Base-by-base conservation (phyloP, 2,888 invertebrate species). In the Xylota segnis region DNA sequence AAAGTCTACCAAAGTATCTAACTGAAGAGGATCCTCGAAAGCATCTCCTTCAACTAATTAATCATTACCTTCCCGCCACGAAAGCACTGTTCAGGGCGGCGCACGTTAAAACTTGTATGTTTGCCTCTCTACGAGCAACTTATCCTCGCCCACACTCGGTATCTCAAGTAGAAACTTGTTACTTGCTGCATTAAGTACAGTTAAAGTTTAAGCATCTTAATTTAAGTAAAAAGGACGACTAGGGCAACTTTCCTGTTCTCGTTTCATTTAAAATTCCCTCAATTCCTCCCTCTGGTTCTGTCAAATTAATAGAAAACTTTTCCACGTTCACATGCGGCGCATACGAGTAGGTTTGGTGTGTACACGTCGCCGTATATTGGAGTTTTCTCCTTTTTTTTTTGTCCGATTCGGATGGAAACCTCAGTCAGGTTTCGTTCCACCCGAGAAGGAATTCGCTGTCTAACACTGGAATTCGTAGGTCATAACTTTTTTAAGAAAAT, bases 231-330 rank as follows among this genome's bases (percentile, higher is more conserved):
- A 43, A 63, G 74, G 40, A 65, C 52, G 68, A 74, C 83, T 79
- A 65, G 43, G 5, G n/a, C 43, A 84, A 84, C 18, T 59, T 71
- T 50, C 3, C 34, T 61, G 83, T 72, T 59, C n/a, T n/a, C 40
- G 45, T 75, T 84, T 71, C 65, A 81, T 81, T 71, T 70, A 66
- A 84, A 84, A 79, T 76, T 56, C 65, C 10, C 18, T n/a, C 9
- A 14, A 74, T 23, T 59, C 18, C 37, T 58, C 37, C 63, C 29
- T 37, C 50, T 58, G n/a, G n/a, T 75, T 84, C 56, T 82, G 56
- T 72, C 68, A 77, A 76, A 82, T 86, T 77, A 86, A 86, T 77
- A 72, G 76, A 82, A 82, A 86, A 86, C 54, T 82, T 82, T 82
- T 66, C 50, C 54, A 32, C 70, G n/a, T 29, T 43, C 40, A 54